Evolutionary conservation across 2,113 vertebrate species (phyloP).

Genomic region (Archocentrus centrarchus): DNA sequence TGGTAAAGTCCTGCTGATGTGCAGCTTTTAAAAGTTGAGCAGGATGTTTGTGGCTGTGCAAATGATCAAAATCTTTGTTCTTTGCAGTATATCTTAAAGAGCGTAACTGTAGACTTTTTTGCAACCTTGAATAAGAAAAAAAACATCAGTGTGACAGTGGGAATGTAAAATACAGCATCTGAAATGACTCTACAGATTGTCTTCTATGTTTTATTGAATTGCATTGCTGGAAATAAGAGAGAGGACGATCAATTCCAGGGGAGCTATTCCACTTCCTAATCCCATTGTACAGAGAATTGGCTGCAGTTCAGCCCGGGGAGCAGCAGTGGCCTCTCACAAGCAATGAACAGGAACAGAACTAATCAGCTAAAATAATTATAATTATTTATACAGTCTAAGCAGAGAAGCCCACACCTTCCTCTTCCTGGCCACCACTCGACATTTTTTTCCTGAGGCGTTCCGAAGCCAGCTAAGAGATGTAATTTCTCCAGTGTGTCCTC

Average conservation of each 20-base stretch:
- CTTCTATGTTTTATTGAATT: background rate
- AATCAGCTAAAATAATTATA: background rate
- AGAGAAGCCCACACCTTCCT: background rate
- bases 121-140: background rate
- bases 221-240: background rate
- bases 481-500: background rate
- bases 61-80: background rate
- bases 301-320: background rate
- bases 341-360: background rate
- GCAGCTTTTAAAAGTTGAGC: background rate
- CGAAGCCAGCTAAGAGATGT: background rate
- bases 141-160: background rate
- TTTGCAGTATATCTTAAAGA: background rate
- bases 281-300: background rate
- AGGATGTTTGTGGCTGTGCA: background rate
- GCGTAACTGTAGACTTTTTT: background rate
- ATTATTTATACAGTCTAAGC: background rate
- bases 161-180: background rate
- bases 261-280: background rate
- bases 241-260: background rate
- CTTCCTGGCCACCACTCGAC: background rate
- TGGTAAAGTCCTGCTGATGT: constrained; percentile 6
- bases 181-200: background rate
- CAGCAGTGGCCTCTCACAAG: background rate
- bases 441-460: background rate